Percentiles rank a stretch among this genome's conserved stretches.
phyloP scores from a whole-genome alignment of 2,888 invertebrate species.

The Zygaena filipendulae region DNA sequence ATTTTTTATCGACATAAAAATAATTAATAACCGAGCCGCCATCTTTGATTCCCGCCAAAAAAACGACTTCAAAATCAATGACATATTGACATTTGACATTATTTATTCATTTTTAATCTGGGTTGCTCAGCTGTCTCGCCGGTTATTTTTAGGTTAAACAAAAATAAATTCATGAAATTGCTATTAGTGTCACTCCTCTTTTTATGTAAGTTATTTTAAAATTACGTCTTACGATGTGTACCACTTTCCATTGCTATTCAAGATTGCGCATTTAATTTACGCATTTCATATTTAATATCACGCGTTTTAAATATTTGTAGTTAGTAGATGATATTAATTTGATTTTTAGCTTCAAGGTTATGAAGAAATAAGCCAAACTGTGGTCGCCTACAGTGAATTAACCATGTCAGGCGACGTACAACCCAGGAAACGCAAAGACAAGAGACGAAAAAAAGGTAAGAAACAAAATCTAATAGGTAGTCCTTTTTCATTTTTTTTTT shows the following conservation, averaged over 20 bases:
- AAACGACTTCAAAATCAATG: too few species aligned
- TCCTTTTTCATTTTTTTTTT: too few species aligned
- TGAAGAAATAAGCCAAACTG: conserved; percentile 54
- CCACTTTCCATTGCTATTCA: conserved; percentile 38
- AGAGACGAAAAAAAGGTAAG: conserved; percentile 83
- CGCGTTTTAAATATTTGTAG: too few species aligned
- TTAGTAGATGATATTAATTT: conserved; percentile 36
- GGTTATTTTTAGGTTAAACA: conserved; percentile 67
- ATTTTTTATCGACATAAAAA: too few species aligned
- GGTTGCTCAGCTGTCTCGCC: conserved; percentile 60
- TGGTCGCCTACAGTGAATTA: conserved; percentile 51
- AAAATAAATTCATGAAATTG: conserved; percentile 65
- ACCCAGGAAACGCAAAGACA: conserved; percentile 87
- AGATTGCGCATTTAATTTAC: conserved; percentile 54
- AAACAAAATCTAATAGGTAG: conserved; percentile 1
- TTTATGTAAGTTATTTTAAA: conserved; percentile 62
- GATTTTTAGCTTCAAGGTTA: conserved; percentile 61
- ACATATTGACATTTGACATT: too few species aligned
- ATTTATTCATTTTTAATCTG: too few species aligned
- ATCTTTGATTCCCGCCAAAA: too few species aligned
- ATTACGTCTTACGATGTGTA: conserved; percentile 50
- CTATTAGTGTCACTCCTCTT: conserved; percentile 40
- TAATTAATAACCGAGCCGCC: too few species aligned
- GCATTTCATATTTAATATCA: conserved; percentile 27
- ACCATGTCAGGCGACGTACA: conserved; percentile 90